Evolutionary conservation across 1,140 invertebrate genomes (phyloP), one percentile per base, ranked within the genome.

Genomic region (Stegodyphus mimosarum): DNA sequence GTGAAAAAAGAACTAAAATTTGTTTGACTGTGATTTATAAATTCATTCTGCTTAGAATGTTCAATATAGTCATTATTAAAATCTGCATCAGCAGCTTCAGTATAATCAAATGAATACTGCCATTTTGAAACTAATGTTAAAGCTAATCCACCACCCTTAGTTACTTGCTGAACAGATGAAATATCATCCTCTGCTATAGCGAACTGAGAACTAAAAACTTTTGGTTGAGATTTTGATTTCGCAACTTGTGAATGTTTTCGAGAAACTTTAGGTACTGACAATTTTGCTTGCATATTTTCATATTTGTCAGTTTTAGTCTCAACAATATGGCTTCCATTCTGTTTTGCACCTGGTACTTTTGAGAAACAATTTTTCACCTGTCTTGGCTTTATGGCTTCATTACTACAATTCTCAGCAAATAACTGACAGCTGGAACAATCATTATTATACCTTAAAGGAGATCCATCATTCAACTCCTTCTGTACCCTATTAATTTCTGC

Each of bases 41-140:
- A 10, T 10, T 15, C 55, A 60, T 60, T 60, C 55, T 10, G 9
- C 15, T 60, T 60, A 60, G 9, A 60, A 48, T 86, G 64, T 17
- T 86, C 86, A 69, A 87, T 75, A 90, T 97, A 95, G 6, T 11
- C 9, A 90, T 60, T 60, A 33, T 33, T 33, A 33, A 33, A 33
- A 33, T 33, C 33, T 33, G 97, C 96, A 90, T 97, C 96, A 0
- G 95, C 96, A 89, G 96, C 95, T 83, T 97, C 96, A 0, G 95
- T 97, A 89, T 97, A 96, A 89, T 97, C 96, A 89, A 98, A 97
- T 89, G 97, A 96, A 3, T 95, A 96, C 89, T 97, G 97, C 96
- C 96, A 97, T 88, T 97, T 94, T 2, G 95, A 96, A 0, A 95
- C 96, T 11, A 97, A 90, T 0, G 96, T 88, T 79, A 88, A 94